These are phyloP conservation scores for Ectemnius cavifrons DNA, from an alignment of 2,888 invertebrate genomes.

Conservation along the genomic window DNA sequence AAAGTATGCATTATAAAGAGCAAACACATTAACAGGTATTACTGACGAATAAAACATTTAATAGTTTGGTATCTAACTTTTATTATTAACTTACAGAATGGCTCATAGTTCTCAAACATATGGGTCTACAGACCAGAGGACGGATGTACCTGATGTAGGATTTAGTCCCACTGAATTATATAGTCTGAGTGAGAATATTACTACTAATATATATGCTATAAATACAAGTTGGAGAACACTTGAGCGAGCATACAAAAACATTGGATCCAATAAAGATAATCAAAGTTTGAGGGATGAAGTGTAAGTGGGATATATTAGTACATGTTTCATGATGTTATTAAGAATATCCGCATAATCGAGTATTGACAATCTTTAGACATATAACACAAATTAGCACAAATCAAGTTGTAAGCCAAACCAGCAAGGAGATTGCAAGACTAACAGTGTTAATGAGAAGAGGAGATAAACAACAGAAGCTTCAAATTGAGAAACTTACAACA, in stretches of 20 bases:
- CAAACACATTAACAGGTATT: too few relatives aligned
- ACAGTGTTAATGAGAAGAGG: conserved; percentile 85
- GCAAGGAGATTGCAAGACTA: conserved; percentile 85
- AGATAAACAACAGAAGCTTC: conserved; percentile 89
- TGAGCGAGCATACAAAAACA: conserved; percentile 86
- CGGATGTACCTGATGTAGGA: conserved; percentile 84
- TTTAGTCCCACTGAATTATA: conserved; percentile 88
- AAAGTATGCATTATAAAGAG: too few relatives aligned
- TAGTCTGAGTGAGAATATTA: conserved; percentile 89
- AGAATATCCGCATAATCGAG: too few relatives aligned
- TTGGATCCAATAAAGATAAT: conserved; percentile 88
- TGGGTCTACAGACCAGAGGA: conserved; percentile 77
- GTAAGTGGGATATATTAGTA: conserved; percentile 75
- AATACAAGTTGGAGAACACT: conserved; percentile 86
- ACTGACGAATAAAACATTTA: too few relatives aligned
- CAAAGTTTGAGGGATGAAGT: conserved; percentile 84
- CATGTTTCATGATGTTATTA: neutral
- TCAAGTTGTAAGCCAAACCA: conserved; percentile 85
- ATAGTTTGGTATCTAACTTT: too few relatives aligned
- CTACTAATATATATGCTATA: conserved; percentile 88
- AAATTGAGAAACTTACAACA: conserved; percentile 89
- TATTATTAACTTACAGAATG: conserved; percentile 62
- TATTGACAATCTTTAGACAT: conserved; percentile 80
- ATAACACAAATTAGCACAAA: conserved; percentile 87
- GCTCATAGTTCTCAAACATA: conserved; percentile 76